phyloP scores from a whole-genome alignment of 1,140 invertebrate genomes.

The Neuroterus valhalla region DNA sequence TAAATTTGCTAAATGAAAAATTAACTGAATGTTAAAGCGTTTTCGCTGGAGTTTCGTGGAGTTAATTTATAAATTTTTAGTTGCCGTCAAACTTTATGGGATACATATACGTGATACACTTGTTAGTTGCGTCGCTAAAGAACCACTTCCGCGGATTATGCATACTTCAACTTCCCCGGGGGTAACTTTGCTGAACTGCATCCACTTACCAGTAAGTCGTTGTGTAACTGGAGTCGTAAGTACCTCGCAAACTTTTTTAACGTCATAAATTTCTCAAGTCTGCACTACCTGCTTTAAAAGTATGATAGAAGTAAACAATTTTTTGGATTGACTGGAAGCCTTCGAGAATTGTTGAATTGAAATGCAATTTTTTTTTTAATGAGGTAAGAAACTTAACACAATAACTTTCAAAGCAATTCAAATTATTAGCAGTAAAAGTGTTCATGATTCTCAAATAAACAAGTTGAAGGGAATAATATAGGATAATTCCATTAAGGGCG shows the following conservation, averaged over 20 bases:
- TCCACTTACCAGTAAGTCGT: constrained; percentile 27
- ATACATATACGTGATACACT: not conserved
- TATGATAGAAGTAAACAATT: constrained; percentile 17
- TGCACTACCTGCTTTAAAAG: not conserved
- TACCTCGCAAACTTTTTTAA: constrained; percentile 14
- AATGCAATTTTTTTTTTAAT: constrained; percentile 15
- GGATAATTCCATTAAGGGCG: too few species aligned
- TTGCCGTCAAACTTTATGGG: not conserved
- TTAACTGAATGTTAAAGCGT: not conserved
- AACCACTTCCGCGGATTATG: constrained; percentile 24
- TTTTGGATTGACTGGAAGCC: constrained; percentile 8
- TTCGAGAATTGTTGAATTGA: not conserved
- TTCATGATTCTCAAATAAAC: too few species aligned
- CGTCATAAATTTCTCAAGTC: constrained; percentile 20
- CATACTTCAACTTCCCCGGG: constrained; percentile 15
- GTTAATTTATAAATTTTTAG: not conserved
- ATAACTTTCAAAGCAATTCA: too few species aligned
- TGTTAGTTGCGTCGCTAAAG: constrained; percentile 24
- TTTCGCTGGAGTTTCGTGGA: not conserved
- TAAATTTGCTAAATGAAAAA: not conserved
- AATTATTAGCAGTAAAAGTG: too few species aligned
- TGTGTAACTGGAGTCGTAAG: constrained; percentile 22
- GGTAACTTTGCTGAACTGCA: constrained; percentile 27
- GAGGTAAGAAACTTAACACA: too few species aligned
- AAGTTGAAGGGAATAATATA: too few species aligned